Evolutionary conservation across 1,140 invertebrate genomes (phyloP).

Genomic region (Ctenoplectra terminalis): DNA sequence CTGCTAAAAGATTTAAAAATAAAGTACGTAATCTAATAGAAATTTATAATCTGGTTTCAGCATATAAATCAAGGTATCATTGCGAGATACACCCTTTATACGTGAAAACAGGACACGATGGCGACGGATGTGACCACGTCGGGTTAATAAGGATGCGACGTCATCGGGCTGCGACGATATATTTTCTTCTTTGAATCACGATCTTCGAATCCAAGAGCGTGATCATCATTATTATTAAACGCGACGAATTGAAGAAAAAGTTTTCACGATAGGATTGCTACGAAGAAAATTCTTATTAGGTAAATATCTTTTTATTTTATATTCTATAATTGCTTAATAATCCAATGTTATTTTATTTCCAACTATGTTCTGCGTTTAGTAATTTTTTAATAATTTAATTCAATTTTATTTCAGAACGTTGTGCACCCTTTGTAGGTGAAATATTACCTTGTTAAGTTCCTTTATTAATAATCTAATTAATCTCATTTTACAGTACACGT

Average conservation of each 20-base stretch:
- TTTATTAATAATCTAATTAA: neutral
- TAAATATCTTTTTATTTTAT: too few relatives aligned
- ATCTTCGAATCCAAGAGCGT: slow-evolving; percentile 44
- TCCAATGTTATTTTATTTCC: too few relatives aligned
- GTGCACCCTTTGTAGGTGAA: too few relatives aligned
- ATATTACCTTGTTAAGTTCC: neutral
- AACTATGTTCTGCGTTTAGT: too few relatives aligned
- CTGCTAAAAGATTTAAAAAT: neutral
- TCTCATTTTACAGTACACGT: neutral
- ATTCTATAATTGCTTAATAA: too few relatives aligned
- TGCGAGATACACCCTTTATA: slow-evolving; percentile 39
- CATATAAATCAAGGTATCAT: slow-evolving; percentile 14
- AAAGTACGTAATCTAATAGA: neutral
- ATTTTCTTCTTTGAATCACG: slow-evolving; percentile 64
- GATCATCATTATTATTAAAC: neutral
- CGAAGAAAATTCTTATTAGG: too few relatives aligned
- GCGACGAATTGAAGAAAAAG: too few relatives aligned
- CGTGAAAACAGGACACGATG: slow-evolving; percentile 33
- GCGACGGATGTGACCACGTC: slow-evolving; percentile 55
- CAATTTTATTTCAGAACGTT: too few relatives aligned
- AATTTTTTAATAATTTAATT: too few relatives aligned
- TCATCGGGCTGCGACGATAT: slow-evolving; percentile 60
- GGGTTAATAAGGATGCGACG: slow-evolving; percentile 69
- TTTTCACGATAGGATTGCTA: too few relatives aligned
- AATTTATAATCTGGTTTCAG: neutral